phyloP scores from a whole-genome alignment of 1,140 invertebrate genomes.

The Drosophila trapezifrons region DNA sequence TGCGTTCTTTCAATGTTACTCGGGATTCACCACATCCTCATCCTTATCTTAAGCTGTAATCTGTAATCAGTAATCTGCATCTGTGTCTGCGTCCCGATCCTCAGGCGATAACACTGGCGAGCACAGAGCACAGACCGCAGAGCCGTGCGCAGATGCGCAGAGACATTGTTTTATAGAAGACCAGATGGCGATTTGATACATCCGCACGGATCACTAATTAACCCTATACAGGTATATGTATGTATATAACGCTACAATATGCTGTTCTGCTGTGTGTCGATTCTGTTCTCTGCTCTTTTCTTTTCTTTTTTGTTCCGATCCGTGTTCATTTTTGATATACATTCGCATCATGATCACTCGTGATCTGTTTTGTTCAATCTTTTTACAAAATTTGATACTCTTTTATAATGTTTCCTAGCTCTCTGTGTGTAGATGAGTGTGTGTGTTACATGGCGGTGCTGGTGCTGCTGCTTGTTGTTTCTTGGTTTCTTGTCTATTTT shows the following conservation, averaged over 20 bases:
- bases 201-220: conserved; percentile 10
- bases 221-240: conserved; percentile 14
- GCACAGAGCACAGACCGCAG: background rate
- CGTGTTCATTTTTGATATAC: conserved; percentile 30
- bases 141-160: background rate
- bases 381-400: conserved; percentile 51
- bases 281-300: conserved; percentile 2
- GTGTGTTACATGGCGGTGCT: conserved; percentile 10
- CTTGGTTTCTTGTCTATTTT: conserved; percentile 10
- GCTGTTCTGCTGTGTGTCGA: conserved; percentile 12
- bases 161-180: conserved; percentile 6
- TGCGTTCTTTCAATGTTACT: conserved; percentile 42
- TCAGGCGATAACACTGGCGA: conserved; percentile 5
- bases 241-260: conserved; percentile 28
- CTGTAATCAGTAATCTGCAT: conserved; percentile 1
- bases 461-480: conserved; percentile 16
- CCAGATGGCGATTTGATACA: conserved; percentile 10
- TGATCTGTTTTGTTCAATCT: conserved; percentile 25
- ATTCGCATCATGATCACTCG: conserved; percentile 3
- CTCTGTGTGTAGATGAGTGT: conserved; percentile 5
- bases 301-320: conserved; percentile 16
- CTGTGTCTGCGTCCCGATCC: conserved; percentile 7
- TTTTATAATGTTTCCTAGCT: conserved; percentile 16
- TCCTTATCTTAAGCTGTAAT: conserved; percentile 25
- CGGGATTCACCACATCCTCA: conserved; percentile 28